phyloP scores from a whole-genome alignment of 2,113 vertebrate genomes.

The Herpetotheres cachinnans region DNA sequence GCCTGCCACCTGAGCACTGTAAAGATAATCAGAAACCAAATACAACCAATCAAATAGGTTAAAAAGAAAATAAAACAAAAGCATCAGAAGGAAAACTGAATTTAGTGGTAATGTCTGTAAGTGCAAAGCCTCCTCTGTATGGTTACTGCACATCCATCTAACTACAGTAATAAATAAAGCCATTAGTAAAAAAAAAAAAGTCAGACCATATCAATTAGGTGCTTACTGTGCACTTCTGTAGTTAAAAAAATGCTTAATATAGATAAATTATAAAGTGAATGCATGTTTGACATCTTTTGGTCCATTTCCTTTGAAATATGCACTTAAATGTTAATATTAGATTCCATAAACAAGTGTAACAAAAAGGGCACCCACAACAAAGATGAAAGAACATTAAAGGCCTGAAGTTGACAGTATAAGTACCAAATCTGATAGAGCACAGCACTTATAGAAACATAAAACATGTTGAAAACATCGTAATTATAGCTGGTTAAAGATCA shows the following conservation, averaged over 20 bases:
- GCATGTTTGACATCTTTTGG: constrained; percentile 32
- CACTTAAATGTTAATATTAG: constrained; percentile 48
- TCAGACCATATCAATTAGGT: neutral
- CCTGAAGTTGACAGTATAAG: constrained; percentile 53
- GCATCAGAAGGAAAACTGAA: neutral
- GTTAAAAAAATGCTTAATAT: neutral
- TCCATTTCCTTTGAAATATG: constrained; percentile 30
- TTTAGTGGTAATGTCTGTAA: neutral
- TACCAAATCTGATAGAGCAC: constrained; percentile 31
- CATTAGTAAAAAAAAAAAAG: neutral
- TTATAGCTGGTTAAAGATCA: constrained; percentile 63
- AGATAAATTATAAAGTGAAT: neutral
- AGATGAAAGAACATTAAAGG: constrained; percentile 61
- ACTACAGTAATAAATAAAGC: neutral
- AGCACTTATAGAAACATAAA: constrained; percentile 60
- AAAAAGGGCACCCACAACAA: neutral
- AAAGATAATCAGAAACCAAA: neutral
- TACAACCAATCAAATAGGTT: neutral
- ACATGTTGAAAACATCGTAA: constrained; percentile 61
- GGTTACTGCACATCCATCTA: neutral
- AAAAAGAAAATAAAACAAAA: neutral
- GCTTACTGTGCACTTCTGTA: neutral
- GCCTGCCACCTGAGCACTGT: neutral
- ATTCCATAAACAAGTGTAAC: constrained; percentile 31
- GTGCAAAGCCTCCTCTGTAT: neutral